These are phyloP conservation scores for Bombus affinis DNA, from an alignment of 1,140 invertebrate species.

Conservation along the genomic window DNA sequence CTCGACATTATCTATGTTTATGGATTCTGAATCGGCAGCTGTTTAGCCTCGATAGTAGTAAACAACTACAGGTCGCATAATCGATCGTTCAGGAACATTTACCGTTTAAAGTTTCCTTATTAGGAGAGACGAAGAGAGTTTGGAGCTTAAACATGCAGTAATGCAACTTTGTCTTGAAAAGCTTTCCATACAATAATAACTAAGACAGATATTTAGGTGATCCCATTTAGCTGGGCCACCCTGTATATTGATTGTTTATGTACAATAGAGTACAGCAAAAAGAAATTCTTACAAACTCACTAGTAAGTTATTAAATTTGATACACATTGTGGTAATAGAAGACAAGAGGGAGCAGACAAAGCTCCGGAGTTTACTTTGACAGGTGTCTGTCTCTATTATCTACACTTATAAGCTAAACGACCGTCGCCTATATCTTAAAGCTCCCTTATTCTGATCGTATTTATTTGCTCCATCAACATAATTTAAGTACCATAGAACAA, in stretches of 20 bases:
- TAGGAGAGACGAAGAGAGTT: not conserved
- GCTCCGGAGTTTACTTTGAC: not conserved
- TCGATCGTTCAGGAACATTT: not conserved
- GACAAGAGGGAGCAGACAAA: not conserved
- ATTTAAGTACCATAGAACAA: no score
- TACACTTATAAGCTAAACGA: no score
- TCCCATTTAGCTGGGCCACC: no score
- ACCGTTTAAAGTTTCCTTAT: not conserved
- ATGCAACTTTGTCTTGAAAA: no score
- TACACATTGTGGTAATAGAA: not conserved
- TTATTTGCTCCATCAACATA: no score
- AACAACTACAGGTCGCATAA: not conserved
- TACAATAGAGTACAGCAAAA: not conserved
- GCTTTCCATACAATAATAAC: no score
- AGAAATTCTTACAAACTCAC: not conserved
- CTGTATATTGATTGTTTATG: no score
- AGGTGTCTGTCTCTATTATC: no score
- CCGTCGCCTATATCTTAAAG: no score
- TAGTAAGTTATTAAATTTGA: not conserved
- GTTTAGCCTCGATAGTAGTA: not conserved
- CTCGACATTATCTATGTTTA: constrained; percentile 8
- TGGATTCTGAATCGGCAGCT: not conserved
- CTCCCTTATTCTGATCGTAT: no score
- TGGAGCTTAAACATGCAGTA: not conserved
- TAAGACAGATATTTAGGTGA: no score